Evolutionary conservation across 2,113 vertebrate species (phyloP).

Genomic region (Aviceda subcristata): DNA sequence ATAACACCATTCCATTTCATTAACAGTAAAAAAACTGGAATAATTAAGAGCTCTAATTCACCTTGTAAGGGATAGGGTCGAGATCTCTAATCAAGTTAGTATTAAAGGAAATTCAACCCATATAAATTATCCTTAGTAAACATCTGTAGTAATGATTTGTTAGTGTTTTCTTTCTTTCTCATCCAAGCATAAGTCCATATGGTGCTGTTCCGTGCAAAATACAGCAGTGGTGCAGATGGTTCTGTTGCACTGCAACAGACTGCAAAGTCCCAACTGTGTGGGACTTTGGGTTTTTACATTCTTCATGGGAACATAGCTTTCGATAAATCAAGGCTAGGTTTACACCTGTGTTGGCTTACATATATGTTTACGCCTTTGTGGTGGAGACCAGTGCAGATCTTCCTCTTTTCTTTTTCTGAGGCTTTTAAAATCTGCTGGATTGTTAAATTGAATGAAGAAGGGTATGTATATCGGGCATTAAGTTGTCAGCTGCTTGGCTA

Average conservation of each 20-base stretch:
- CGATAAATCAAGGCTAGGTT: not conserved
- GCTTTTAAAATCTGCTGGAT: rapidly evolving
- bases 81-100: not conserved
- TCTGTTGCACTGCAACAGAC: not conserved
- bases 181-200: rapidly evolving
- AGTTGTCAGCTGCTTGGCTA: not conserved
- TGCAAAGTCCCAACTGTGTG: no score
- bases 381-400: not conserved
- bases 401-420: not conserved
- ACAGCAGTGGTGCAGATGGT: not conserved
- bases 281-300: not conserved
- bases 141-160: not conserved
- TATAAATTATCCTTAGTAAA: not conserved
- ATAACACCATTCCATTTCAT: slow-evolving; percentile 29
- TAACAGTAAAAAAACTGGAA: not conserved
- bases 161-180: not conserved
- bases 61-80: not conserved
- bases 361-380: not conserved
- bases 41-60: slow-evolving; percentile 26
- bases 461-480: rapidly evolving
- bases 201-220: rapidly evolving
- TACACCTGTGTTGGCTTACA: not conserved
- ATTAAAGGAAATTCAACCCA: not conserved
- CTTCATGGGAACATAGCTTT: not conserved
- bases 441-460: not conserved